Percentiles rank a stretch among this genome's conserved stretches.
Evolutionary conservation across 1,140 invertebrate genomes (phyloP).

Genomic region (Drosophila repletoides): DNA sequence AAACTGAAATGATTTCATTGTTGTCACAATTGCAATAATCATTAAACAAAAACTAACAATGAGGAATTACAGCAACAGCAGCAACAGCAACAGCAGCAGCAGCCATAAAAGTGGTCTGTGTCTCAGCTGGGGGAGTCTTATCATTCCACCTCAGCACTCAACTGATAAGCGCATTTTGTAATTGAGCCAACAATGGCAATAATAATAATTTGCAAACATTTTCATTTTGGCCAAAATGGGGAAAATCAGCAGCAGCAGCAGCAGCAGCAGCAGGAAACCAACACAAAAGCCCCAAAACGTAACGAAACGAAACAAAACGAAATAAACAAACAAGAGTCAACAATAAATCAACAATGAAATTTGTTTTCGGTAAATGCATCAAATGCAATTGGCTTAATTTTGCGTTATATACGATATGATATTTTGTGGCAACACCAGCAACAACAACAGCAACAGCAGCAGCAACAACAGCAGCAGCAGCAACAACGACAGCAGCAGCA

Average conservation of each 20-base stretch:
- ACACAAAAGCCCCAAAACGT: constrained; percentile 14
- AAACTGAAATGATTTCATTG: constrained; percentile 59
- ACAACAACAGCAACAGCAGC: too few relatives aligned
- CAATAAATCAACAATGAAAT: constrained; percentile 62
- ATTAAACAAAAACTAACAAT: constrained; percentile 65
- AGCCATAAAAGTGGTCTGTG: too few relatives aligned
- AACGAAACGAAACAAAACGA: constrained; percentile 15
- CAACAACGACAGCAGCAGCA: too few relatives aligned
- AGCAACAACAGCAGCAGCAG: too few relatives aligned
- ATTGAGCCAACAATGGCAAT: constrained; percentile 35
- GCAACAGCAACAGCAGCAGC: not conserved
- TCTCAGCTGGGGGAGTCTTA: not conserved
- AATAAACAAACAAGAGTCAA: constrained; percentile 46
- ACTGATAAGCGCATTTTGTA: constrained; percentile 68
- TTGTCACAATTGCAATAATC: constrained; percentile 73
- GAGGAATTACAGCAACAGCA: constrained; percentile 20
- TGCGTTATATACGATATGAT: constrained; percentile 38
- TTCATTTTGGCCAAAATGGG: constrained; percentile 52
- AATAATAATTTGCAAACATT: constrained; percentile 54
- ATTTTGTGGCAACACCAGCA: constrained; percentile 47
- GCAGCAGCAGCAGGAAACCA: not conserved
- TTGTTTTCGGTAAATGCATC: constrained; percentile 55
- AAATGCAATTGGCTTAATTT: constrained; percentile 57
- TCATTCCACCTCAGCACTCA: too few relatives aligned
- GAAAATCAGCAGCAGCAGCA: constrained; percentile 2